Conservation (phyloP, 2,797 vertebrate genomes). For the Pangasius sanitwongsei region DNA sequence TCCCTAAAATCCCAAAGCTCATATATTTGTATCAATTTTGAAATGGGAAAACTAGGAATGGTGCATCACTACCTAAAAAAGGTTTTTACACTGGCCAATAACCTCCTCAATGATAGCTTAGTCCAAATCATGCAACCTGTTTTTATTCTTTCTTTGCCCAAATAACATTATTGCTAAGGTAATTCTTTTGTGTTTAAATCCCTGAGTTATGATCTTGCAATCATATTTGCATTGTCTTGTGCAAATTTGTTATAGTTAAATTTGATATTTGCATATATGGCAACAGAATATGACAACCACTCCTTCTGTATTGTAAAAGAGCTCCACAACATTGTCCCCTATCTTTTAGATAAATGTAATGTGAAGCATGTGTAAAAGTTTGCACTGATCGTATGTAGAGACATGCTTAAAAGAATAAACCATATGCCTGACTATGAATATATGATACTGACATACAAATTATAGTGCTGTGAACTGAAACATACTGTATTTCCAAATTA, state of each 20-base stretch:
- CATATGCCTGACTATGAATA: not conserved
- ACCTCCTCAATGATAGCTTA: not conserved
- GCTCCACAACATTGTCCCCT: not conserved
- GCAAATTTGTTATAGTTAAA: not conserved
- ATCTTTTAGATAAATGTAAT: not conserved
- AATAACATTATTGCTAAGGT: not conserved
- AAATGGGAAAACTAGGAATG: not conserved
- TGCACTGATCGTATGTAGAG: not conserved
- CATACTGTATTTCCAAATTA: not conserved
- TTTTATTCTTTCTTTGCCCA: not conserved
- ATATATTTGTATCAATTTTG: not conserved
- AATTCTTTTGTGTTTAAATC: not conserved
- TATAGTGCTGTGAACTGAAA: not conserved
- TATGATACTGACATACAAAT: not conserved
- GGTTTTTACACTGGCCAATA: not conserved
- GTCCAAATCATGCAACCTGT: not conserved
- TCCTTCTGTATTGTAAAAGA: not conserved
- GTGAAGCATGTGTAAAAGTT: not conserved
- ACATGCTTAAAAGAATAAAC: not conserved
- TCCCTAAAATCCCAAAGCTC: not conserved
- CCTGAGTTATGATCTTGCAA: not conserved
- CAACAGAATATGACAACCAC: constrained; percentile 6
- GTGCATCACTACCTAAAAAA: not conserved
- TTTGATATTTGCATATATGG: not conserved
- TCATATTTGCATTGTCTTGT: not conserved